Percentiles rank a stretch among this genome's conserved stretches.
phyloP scores from a whole-genome alignment of 2,888 invertebrate species.

The Acleris cristana region DNA sequence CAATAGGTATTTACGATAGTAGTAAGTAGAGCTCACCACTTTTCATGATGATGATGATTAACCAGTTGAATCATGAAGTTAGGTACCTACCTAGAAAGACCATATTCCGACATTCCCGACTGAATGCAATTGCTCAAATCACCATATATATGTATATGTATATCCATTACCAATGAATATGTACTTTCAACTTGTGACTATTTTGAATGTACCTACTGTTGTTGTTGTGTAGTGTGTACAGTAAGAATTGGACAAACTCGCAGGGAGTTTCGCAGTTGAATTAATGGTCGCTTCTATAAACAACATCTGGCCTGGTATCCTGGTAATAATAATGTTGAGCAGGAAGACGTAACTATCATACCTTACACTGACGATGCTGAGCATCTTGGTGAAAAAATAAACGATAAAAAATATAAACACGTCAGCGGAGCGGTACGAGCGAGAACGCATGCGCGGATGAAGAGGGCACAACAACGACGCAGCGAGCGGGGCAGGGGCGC shows the following conservation, averaged over 20 bases:
- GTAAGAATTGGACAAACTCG: no score
- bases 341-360: slow-evolving; percentile 31
- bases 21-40: slow-evolving; percentile 4
- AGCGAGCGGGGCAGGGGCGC: slow-evolving; percentile 43
- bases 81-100: neutral
- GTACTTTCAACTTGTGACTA: no score
- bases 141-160: no score
- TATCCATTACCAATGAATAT: no score
- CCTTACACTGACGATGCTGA: slow-evolving; percentile 42
- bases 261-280: neutral
- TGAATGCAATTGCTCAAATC: neutral
- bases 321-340: slow-evolving; percentile 22
- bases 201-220: no score
- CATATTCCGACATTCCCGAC: neutral
- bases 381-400: slow-evolving; percentile 61
- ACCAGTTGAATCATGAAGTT: slow-evolving; percentile 12
- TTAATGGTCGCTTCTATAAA: slow-evolving; percentile 5
- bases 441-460: slow-evolving; percentile 73
- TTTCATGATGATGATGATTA: neutral
- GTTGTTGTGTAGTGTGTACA: no score
- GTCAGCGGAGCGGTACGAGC: slow-evolving; percentile 68
- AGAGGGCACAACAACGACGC: slow-evolving; percentile 67
- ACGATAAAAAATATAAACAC: slow-evolving; percentile 79
- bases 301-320: slow-evolving; percentile 19
- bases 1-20: no score